Evolutionary conservation across 2,888 invertebrate species (phyloP), one percentile per base, ranked within the genome.

Genomic region (Cantharis lateralis): DNA sequence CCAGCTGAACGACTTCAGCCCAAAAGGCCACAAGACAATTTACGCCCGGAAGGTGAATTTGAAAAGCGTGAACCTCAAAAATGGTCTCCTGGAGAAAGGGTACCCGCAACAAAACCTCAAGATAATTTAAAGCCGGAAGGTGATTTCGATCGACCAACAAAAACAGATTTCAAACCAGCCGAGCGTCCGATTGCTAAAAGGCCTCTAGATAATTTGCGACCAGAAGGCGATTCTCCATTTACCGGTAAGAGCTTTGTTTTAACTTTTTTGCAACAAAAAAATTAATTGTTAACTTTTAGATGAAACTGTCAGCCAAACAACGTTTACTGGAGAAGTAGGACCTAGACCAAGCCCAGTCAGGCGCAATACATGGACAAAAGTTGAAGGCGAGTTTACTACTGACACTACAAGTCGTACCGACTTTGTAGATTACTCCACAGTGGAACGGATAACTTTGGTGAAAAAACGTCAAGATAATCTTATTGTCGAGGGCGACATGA

Each of bases 331-430:
- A n/a, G 91, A 92, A 86, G 89, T 91, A 80, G 90, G 91, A 5
- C 93, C 93, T 84, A 90, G 93, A 83, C 90, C 92, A 64, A 91
- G 90, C 84, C 91, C 93, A 76, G 91, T 93, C 69, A 89, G 95
- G 81, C 91, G 94, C 72, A 94, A 94, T 83, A 95, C 95, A 1
- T 95, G 92, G 90, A 95, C 95, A 0, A 95, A 95, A 87, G 89
- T 94, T 66, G 94, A 94, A 88, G 94, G 94, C 28, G 94, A 94
- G 74, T 92, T 94, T 87, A 90, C 87, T 64, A 92, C 92, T 63
- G 93, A 93, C 82, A 94, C 94, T 4, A 94, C 94, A 15, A 91
- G 89, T 71, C 90, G 91, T 85, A 90, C 92, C 0, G 93, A 94
- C 87, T 94, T 90, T 83, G 88, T 93, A 75, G 93, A 93, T 86